Conservation (phyloP, 2,113 vertebrate genomes). For the Mola mola region DNA sequence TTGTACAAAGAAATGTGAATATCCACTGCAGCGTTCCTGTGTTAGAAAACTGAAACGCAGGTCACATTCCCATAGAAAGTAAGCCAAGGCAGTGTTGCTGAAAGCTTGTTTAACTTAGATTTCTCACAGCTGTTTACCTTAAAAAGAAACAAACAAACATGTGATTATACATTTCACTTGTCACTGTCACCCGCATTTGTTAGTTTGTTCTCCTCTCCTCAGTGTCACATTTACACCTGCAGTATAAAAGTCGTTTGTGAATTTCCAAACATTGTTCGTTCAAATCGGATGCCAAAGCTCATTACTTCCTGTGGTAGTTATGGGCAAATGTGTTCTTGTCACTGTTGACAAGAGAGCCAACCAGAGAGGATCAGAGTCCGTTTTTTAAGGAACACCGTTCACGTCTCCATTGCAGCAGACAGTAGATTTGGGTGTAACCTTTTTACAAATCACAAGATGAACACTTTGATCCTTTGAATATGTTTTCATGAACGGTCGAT, state of each 20-base stretch:
- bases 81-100: conserved; percentile 63
- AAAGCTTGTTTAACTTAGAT: conserved; percentile 54
- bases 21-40: conserved; percentile 50
- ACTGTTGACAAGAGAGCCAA: no score
- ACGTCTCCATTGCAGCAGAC: conserved; percentile 44
- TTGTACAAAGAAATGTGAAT: conserved; percentile 69
- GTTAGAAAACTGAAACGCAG: conserved; percentile 35
- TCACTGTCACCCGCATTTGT: conserved; percentile 51
- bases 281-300: conserved; percentile 69
- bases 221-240: conserved; percentile 44
- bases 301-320: conserved; percentile 56
- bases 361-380: not conserved
- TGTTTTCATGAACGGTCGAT: conserved; percentile 48
- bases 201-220: conserved; percentile 51
- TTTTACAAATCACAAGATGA: conserved; percentile 26
- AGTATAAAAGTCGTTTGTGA: conserved; percentile 50
- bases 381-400: conserved; percentile 16
- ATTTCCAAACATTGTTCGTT: conserved; percentile 51
- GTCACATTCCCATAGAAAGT: conserved; percentile 34
- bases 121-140: conserved; percentile 43
- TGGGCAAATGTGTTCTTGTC: conserved; percentile 21
- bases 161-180: conserved; percentile 59
- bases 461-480: conserved; percentile 42
- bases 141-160: no score
- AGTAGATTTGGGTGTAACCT: conserved; percentile 46